Percentiles rank a stretch among this genome's conserved stretches.
Conservation (phyloP, 2,888 invertebrate genomes). For the Drosophila kuntzei region DNA sequence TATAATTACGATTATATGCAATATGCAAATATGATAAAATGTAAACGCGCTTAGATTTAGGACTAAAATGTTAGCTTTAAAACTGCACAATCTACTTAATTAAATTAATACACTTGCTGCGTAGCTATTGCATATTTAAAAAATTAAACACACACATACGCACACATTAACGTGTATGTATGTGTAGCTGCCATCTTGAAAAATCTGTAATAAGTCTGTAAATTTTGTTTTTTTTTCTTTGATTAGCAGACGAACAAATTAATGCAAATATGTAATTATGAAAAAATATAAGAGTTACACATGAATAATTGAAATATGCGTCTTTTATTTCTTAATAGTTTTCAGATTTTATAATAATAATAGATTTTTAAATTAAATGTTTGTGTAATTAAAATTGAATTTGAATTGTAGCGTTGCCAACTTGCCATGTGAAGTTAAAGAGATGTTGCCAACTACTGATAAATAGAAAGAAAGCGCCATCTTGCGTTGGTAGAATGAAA, state of each 20-base stretch:
- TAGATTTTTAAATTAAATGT: too few relatives aligned
- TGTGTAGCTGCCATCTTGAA: constrained; percentile 15
- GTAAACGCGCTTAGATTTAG: constrained; percentile 21
- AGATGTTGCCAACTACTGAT: not conserved
- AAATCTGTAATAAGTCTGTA: constrained; percentile 16
- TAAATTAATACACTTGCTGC: constrained; percentile 16
- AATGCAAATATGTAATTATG: constrained; percentile 5
- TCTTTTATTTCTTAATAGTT: not conserved
- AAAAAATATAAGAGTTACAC: constrained; percentile 14
- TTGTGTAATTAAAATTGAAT: not conserved
- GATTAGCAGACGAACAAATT: constrained; percentile 19
- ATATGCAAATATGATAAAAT: constrained; percentile 8
- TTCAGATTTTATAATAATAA: too few relatives aligned
- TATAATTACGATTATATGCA: constrained; percentile 12
- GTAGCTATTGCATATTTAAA: constrained; percentile 3
- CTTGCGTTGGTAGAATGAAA: too few relatives aligned
- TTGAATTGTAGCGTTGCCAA: not conserved
- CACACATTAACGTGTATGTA: not conserved
- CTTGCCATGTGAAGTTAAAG: not conserved
- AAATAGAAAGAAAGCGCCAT: not conserved
- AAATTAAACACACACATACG: not conserved
- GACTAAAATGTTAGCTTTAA: constrained; percentile 50
- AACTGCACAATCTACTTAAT: constrained; percentile 64
- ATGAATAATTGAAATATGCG: not conserved
- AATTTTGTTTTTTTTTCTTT: not conserved